Percentiles rank a stretch among this genome's conserved stretches.
Conservation (phyloP, 2,888 invertebrate genomes). For the Lasioglossum lativentre region DNA sequence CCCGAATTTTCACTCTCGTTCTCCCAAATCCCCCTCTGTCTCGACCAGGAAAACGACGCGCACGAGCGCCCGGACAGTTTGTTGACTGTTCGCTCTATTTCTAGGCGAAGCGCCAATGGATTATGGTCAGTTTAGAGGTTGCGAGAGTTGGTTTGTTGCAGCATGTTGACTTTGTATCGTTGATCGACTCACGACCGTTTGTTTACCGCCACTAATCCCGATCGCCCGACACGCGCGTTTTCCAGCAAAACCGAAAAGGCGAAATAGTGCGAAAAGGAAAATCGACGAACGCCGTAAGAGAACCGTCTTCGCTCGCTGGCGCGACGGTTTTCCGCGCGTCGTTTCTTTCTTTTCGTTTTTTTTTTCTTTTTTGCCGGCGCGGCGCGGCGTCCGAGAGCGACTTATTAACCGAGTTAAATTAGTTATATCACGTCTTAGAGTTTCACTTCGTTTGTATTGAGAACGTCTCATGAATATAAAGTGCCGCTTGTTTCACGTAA, state of each 20-base stretch:
- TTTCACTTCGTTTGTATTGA: constrained; percentile 45
- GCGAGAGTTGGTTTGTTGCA: constrained; percentile 76
- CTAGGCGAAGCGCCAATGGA: constrained; percentile 81
- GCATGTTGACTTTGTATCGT: constrained; percentile 77
- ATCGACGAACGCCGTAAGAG: constrained; percentile 21
- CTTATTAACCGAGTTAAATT: constrained; percentile 40
- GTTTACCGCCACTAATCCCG: constrained; percentile 66
- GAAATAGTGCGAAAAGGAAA: neutral
- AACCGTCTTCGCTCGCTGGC: neutral
- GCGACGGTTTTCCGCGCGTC: neutral
- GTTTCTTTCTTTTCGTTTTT: neutral
- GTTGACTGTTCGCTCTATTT: constrained; percentile 75
- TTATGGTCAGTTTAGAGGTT: constrained; percentile 80
- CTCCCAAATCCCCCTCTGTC: constrained; percentile 30
- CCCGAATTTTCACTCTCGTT: neutral
- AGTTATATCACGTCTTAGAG: constrained; percentile 30
- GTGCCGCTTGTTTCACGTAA: constrained; percentile 35
- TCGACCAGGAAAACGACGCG: constrained; percentile 61
- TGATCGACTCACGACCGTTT: constrained; percentile 62
- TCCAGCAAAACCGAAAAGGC: neutral
- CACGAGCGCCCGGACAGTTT: constrained; percentile 55
- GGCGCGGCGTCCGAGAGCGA: neutral
- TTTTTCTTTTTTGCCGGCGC: neutral
- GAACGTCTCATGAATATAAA: constrained; percentile 34
- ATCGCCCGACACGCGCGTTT: constrained; percentile 15